A percentile compares a stretch with the other conserved stretches of the same genome.
Conservation (phyloP, 1,140 invertebrate species). For the Vollenhovia emeryi region DNA sequence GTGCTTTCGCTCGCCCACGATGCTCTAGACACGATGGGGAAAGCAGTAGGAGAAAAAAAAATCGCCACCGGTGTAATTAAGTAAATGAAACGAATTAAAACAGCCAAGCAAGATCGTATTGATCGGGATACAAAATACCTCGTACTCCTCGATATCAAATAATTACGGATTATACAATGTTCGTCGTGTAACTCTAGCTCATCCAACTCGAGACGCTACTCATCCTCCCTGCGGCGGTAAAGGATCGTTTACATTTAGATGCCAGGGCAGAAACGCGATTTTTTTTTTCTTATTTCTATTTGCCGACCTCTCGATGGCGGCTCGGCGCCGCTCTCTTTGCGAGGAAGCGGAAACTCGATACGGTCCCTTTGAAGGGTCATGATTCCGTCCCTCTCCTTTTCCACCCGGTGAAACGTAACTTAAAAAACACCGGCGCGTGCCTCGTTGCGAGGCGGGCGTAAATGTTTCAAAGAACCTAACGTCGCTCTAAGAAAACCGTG, state of each 20-base stretch:
- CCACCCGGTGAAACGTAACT: background rate
- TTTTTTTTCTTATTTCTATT: conserved; percentile 53
- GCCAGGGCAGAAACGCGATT: background rate
- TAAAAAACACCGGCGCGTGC: conserved; percentile 8
- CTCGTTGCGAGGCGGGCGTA: background rate
- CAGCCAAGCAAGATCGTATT: background rate
- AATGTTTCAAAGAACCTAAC: conserved; percentile 42
- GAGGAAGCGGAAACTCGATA: conserved; percentile 48
- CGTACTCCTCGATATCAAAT: background rate
- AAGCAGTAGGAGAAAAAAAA: background rate
- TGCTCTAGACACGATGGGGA: background rate
- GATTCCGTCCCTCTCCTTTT: background rate
- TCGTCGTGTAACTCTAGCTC: background rate
- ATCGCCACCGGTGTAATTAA: background rate
- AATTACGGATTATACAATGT: background rate
- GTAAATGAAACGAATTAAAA: background rate
- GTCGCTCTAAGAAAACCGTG: background rate
- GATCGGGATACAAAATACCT: background rate
- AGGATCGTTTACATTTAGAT: conserved; percentile 52
- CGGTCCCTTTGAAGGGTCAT: conserved; percentile 24
- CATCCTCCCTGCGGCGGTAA: background rate
- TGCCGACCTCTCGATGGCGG: conserved; percentile 33
- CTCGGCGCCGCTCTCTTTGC: conserved; percentile 25
- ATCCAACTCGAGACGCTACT: background rate
- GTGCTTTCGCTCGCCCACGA: background rate